Evolutionary conservation across 2,113 vertebrate species (phyloP).

Genomic region (Furnarius figulus): DNA sequence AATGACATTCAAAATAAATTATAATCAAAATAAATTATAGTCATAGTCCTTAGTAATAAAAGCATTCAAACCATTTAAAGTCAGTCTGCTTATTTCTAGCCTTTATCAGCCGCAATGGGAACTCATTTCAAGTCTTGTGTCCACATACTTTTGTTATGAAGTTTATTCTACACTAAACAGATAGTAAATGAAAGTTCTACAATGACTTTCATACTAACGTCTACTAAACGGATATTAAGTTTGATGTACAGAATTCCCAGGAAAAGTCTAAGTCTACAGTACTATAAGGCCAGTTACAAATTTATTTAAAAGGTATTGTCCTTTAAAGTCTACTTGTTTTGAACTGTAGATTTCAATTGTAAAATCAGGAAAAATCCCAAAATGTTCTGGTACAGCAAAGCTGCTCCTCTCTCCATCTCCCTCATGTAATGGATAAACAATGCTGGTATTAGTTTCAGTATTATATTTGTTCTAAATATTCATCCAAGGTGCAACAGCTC

Average conservation of each 20-base stretch:
- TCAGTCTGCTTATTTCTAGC: not conserved
- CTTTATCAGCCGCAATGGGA: not conserved
- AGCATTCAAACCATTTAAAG: not conserved
- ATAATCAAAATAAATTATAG: not conserved
- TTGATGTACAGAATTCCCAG: not conserved
- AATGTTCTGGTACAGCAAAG: not conserved
- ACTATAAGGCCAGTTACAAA: not conserved
- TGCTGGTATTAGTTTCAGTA: slow-evolving; percentile 6
- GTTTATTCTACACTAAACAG: not conserved
- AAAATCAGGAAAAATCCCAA: not conserved
- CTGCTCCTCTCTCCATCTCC: not conserved
- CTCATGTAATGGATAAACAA: slow-evolving; percentile 36
- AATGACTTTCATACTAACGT: not conserved
- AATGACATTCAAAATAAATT: not conserved
- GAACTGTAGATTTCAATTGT: not conserved
- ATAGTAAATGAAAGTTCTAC: not conserved
- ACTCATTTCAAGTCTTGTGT: not conserved
- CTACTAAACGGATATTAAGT: not conserved
- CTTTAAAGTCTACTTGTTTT: not conserved
- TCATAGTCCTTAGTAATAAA: not conserved
- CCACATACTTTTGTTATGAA: fast-evolving
- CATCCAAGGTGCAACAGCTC: slow-evolving; percentile 48
- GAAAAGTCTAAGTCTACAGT: not conserved
- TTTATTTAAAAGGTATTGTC: not conserved
- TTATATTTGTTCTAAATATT: slow-evolving; percentile 57